phyloP scores from a whole-genome alignment of 2,113 vertebrate genomes.

The Procavia capensis region DNA sequence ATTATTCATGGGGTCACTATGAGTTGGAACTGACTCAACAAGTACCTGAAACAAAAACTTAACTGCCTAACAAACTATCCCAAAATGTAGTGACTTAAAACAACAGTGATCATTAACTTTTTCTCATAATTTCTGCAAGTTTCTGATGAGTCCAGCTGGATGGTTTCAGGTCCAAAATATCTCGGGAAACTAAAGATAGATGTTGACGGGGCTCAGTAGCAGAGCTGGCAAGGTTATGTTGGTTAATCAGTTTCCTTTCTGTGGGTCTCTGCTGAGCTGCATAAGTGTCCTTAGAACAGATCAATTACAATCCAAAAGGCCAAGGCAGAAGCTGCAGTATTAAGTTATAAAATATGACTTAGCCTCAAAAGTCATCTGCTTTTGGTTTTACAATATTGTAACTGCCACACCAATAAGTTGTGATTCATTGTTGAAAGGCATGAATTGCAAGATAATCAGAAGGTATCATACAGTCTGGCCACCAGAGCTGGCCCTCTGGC shows the following conservation, averaged over 20 bases:
- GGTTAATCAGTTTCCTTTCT: not conserved
- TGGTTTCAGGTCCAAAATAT: not conserved
- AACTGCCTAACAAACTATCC: not conserved
- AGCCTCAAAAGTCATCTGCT: not conserved
- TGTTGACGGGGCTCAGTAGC: not conserved
- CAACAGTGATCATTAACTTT: not conserved
- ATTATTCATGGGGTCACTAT: no score
- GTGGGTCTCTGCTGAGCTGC: not conserved
- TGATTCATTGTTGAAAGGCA: not conserved
- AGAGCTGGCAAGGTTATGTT: not conserved
- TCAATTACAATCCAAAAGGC: not conserved
- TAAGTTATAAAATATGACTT: not conserved
- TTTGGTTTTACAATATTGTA: not conserved
- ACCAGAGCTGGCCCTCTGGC: not conserved
- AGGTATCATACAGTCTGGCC: not conserved
- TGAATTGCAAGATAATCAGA: not conserved
- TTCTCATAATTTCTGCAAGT: not conserved
- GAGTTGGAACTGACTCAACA: no score
- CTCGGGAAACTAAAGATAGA: not conserved
- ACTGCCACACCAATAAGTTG: not conserved
- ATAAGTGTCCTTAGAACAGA: not conserved
- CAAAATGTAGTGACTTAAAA: not conserved
- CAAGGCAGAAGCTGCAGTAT: not conserved
- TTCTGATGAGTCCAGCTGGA: not conserved
- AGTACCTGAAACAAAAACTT: no score